Evolutionary conservation across 2,888 invertebrate species (phyloP), one percentile per base, ranked within the genome.

Genomic region (Drosophila colorata): DNA sequence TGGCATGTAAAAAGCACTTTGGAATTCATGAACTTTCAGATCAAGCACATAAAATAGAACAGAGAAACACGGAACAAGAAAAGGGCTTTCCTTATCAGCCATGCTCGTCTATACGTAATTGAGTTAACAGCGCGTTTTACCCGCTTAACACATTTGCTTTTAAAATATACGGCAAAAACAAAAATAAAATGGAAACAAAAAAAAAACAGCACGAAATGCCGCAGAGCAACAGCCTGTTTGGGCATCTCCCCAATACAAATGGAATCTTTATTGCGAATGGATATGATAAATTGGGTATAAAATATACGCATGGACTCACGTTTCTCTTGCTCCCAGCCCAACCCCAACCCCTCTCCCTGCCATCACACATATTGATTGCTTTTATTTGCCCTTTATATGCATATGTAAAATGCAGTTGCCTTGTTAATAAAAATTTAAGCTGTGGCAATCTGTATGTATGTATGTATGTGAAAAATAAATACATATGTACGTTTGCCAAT

Each of bases 231-330:
- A 28, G 18, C n/a, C n/a, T 28, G 18, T 35, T 63, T 43, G 35
- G 63, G 49, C 61, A 60, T 35, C 14, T 16, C 41, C 25, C 41
- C 61, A 40, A 43, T 8, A 35, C 20, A 28, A 47, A 47, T 16
- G 28, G 28, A 41, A 41, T 47, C 25, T 40, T 46, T 57, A 46
- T 31, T 38, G n/a, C 49, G 16, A 18, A 46, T 58, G 40, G 38
- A 58, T 60, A 40, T 47, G 58, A 52, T 33, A 23, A 52, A 40
- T 53, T 43, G 53, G 43, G 23, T 43, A 53, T 53, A 23, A 53
- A 33, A 43, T 33, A 43, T 43, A 43, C 23, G 41, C 43, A 33
- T 33, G 33, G 33, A 33, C 13, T 13, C 11, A 14, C 40, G 18
- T 9, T 20, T 52, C 31, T 43, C 41, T 20, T 2, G 16, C 33